Percentiles rank a stretch among this genome's conserved stretches.
phyloP scores from a whole-genome alignment of 1,140 invertebrate species.

The Monomorium pharaonis region DNA sequence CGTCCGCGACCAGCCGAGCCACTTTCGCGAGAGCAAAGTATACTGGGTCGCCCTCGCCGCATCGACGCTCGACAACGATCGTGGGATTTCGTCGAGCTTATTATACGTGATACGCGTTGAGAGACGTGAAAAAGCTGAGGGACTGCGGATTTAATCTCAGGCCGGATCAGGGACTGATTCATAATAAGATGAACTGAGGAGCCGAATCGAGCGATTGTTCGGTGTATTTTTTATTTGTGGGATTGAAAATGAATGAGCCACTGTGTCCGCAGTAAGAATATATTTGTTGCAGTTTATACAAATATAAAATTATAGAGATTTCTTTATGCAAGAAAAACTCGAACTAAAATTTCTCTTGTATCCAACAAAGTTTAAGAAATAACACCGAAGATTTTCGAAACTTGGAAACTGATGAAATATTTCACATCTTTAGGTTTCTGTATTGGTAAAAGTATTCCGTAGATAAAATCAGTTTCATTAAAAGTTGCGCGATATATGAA shows the following conservation, averaged over 20 bases:
- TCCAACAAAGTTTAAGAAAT: background rate
- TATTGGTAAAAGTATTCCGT: background rate
- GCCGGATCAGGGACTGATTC: background rate
- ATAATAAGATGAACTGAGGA: background rate
- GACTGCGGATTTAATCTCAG: background rate
- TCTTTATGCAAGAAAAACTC: background rate
- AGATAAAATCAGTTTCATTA: background rate
- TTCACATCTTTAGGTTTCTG: background rate
- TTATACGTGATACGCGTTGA: conserved; percentile 4
- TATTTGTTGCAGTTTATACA: background rate
- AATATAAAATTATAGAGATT: background rate
- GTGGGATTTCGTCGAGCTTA: conserved; percentile 5
- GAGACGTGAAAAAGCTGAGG: background rate
- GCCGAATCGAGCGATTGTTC: background rate
- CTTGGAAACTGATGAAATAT: background rate
- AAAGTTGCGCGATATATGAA: background rate
- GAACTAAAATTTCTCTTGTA: background rate
- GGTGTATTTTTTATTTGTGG: background rate
- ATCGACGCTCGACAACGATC: conserved; percentile 14
- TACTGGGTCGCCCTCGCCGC: background rate
- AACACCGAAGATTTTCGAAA: background rate
- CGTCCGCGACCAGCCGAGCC: background rate
- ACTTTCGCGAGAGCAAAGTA: conserved; percentile 31
- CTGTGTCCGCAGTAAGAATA: background rate
- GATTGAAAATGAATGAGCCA: background rate